These are phyloP conservation scores for Andrena bucephala DNA, from an alignment of 2,888 invertebrate genomes.

Conservation along the genomic window DNA sequence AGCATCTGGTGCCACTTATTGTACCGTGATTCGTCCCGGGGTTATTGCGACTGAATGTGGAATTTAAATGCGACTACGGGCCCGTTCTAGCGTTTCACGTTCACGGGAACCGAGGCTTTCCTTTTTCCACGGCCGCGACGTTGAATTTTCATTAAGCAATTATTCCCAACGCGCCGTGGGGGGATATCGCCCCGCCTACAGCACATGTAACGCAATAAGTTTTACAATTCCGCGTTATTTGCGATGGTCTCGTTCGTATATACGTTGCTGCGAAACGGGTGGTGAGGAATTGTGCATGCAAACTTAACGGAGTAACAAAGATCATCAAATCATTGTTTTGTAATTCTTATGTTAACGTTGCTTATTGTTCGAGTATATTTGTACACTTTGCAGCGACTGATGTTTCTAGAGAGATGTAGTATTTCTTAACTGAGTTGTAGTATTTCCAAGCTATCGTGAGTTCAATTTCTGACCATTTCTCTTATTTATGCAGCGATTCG, in stretches of 20 bases:
- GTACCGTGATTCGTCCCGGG: slow-evolving; percentile 61
- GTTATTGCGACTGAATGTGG: slow-evolving; percentile 63
- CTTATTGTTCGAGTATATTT: too few relatives aligned
- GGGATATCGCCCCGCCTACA: slow-evolving; percentile 23
- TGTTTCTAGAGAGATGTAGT: too few relatives aligned
- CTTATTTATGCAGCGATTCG: too few relatives aligned
- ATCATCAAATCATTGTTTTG: too few relatives aligned
- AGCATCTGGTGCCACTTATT: slow-evolving; percentile 74
- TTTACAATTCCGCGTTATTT: slow-evolving; percentile 17
- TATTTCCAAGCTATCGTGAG: too few relatives aligned
- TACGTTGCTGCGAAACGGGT: neutral
- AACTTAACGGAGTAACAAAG: too few relatives aligned
- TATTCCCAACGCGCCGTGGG: slow-evolving; percentile 25
- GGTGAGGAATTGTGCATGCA: too few relatives aligned
- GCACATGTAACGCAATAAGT: slow-evolving; percentile 45
- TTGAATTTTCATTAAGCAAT: slow-evolving; percentile 57
- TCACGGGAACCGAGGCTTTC: slow-evolving; percentile 17
- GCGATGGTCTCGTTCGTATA: neutral
- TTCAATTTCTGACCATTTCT: too few relatives aligned
- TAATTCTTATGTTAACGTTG: too few relatives aligned
- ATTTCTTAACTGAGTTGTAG: too few relatives aligned
- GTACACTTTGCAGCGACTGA: too few relatives aligned
- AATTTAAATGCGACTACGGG: slow-evolving; percentile 59
- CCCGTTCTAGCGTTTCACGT: slow-evolving; percentile 21
- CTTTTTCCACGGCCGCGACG: slow-evolving; percentile 20